A percentile compares a stretch with the other conserved stretches of the same genome.
These are phyloP conservation scores for Quadroppia sp. DNA, from an alignment of 2,888 invertebrate species.

Conservation along the genomic window DNA sequence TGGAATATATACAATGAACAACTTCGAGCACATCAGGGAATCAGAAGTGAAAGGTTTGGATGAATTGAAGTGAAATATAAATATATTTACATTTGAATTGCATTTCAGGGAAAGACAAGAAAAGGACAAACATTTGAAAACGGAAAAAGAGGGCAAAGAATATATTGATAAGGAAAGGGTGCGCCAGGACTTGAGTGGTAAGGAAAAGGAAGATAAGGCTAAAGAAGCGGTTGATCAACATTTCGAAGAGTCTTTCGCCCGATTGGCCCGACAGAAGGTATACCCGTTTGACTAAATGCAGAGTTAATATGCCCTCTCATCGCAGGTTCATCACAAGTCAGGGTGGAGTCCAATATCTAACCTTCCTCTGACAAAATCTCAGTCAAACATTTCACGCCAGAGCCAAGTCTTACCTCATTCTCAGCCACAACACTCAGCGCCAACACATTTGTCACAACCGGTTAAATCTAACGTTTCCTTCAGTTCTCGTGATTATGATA, in stretches of 20 bases:
- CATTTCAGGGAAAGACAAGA: slow-evolving; percentile 38
- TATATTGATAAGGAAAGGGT: slow-evolving; percentile 49
- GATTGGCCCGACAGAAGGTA: slow-evolving; percentile 72
- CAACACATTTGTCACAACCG: background rate
- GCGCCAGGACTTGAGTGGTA: slow-evolving; percentile 60
- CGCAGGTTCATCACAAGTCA: slow-evolving; percentile 36
- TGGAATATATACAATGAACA: slow-evolving; percentile 32
- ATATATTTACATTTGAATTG: background rate
- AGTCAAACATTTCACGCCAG: slow-evolving; percentile 33
- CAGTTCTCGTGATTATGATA: slow-evolving; percentile 24
- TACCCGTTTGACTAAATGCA: background rate
- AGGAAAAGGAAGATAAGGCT: slow-evolving; percentile 44
- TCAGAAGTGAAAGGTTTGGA: slow-evolving; percentile 26
- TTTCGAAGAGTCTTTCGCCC: slow-evolving; percentile 79
- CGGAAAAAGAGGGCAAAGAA: slow-evolving; percentile 51
- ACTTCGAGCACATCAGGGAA: slow-evolving; percentile 20
- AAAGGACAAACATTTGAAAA: slow-evolving; percentile 49
- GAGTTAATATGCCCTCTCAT: background rate
- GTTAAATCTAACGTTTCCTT: slow-evolving; percentile 8
- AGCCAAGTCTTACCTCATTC: slow-evolving; percentile 37
- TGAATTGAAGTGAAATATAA: background rate
- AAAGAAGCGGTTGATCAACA: slow-evolving; percentile 72
- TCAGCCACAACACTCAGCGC: background rate
- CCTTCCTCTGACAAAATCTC: slow-evolving; percentile 38
- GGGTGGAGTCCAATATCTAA: slow-evolving; percentile 45